A percentile compares a stretch with the other conserved stretches of the same genome.
Conservation (phyloP, 2,888 invertebrate species). For the Diaprepes abbreviatus region DNA sequence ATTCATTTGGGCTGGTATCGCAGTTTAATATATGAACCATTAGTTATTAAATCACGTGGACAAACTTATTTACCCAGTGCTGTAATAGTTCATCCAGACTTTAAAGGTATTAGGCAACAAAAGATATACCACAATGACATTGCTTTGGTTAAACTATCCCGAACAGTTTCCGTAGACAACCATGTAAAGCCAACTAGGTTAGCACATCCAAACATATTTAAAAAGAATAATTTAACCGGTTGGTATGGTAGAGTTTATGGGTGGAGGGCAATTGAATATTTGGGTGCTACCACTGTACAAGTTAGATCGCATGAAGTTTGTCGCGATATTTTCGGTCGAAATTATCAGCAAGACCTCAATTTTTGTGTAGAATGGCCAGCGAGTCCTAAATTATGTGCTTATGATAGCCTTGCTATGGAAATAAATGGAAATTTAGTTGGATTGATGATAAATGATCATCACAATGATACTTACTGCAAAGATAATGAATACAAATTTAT, state of each 20-base stretch:
- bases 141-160: not conserved
- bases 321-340: not conserved
- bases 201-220: not conserved
- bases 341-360: not conserved
- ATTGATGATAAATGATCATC: not conserved
- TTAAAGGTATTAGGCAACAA: too few species aligned
- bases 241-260: slow-evolving; percentile 1
- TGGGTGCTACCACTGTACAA: not conserved
- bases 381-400: not conserved
- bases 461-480: not conserved
- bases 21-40: not conserved
- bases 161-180: not conserved
- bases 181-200: not conserved
- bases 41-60: not conserved
- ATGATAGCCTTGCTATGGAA: slow-evolving; percentile 1
- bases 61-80: not conserved
- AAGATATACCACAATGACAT: not conserved
- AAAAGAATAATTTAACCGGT: not conserved
- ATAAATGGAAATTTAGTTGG: not conserved
- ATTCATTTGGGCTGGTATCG: not conserved
- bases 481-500: not conserved
- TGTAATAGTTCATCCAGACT: not conserved
- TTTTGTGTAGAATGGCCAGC: slow-evolving; percentile 1
- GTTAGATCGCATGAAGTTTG: not conserved
- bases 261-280: not conserved